These are phyloP conservation scores for Poeciliopsis presidionis DNA, from an alignment of 2,797 vertebrate species.

Conservation along the genomic window DNA sequence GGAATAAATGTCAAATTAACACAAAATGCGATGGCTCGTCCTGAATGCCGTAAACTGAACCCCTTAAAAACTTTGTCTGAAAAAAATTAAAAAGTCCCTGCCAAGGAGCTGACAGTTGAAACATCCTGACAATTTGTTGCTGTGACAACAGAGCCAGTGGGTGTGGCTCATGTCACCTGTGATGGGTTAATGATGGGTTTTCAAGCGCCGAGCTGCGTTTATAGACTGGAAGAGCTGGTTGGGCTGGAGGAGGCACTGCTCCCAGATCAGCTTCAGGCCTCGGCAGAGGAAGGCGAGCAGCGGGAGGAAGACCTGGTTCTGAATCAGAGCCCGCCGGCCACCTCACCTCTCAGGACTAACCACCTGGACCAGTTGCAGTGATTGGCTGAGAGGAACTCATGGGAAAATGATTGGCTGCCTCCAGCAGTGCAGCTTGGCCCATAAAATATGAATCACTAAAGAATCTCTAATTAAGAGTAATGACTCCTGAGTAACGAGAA, in stretches of 20 bases:
- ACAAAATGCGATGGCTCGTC: background rate
- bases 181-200: constrained; percentile 79
- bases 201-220: constrained; percentile 60
- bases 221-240: constrained; percentile 80
- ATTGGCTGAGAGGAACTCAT: constrained; percentile 68
- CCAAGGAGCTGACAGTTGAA: constrained; percentile 36
- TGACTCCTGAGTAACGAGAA: constrained; percentile 54
- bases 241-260: constrained; percentile 14
- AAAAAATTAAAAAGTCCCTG: background rate
- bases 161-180: constrained; percentile 75
- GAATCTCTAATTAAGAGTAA: constrained; percentile 71
- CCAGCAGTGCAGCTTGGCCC: constrained; percentile 45
- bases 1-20: constrained; percentile 1
- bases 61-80: background rate
- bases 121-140: constrained; percentile 60
- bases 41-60: background rate
- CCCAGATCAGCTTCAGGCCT: constrained; percentile 34
- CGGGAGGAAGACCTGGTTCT: constrained; percentile 35
- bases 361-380: constrained; percentile 71
- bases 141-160: constrained; percentile 60
- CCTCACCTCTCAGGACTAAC: constrained; percentile 14
- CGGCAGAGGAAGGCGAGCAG: background rate
- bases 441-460: constrained; percentile 73
- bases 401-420: constrained; percentile 59
- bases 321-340: constrained; percentile 47